A percentile compares a stretch with the other conserved stretches of the same genome.
Evolutionary conservation across 1,140 invertebrate genomes (phyloP).

Genomic region (Drosophila mauritiana): DNA sequence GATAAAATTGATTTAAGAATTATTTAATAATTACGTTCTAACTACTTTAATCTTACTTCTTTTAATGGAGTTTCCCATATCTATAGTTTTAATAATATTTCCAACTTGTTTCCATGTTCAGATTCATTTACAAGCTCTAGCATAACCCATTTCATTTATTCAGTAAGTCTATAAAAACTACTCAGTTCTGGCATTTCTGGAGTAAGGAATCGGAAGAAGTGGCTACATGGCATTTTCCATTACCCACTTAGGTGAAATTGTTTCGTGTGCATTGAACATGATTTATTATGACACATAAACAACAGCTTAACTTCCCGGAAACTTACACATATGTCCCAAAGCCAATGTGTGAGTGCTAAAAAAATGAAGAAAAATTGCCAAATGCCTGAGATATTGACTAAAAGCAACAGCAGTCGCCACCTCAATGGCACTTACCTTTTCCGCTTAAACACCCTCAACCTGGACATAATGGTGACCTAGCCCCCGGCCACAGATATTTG

Average conservation of each 20-base stretch:
- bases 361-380: slow-evolving; percentile 80
- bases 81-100: too few relatives aligned
- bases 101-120: too few relatives aligned
- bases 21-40: too few relatives aligned
- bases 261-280: slow-evolving; percentile 80
- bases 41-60: too few relatives aligned
- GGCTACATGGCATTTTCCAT: slow-evolving; percentile 49
- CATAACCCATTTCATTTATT: not conserved
- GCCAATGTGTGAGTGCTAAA: slow-evolving; percentile 7
- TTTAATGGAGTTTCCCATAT: too few relatives aligned
- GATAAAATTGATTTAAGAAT: too few relatives aligned
- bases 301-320: slow-evolving; percentile 80
- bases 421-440: slow-evolving; percentile 74
- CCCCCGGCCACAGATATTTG: slow-evolving; percentile 2
- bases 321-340: slow-evolving; percentile 40
- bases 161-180: slow-evolving; percentile 26
- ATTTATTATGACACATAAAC: slow-evolving; percentile 84
- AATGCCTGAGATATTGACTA: slow-evolving; percentile 78
- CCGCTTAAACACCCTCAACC: slow-evolving; percentile 74
- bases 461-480: slow-evolving; percentile 55
- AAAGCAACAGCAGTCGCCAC: slow-evolving; percentile 41
- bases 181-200: slow-evolving; percentile 7
- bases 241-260: slow-evolving; percentile 73
- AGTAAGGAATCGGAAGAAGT: slow-evolving; percentile 4
- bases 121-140: not conserved